Evolutionary conservation across 2,888 invertebrate species (phyloP), one percentile per base, ranked within the genome.

Genomic region (Allophyes oxyacanthae): DNA sequence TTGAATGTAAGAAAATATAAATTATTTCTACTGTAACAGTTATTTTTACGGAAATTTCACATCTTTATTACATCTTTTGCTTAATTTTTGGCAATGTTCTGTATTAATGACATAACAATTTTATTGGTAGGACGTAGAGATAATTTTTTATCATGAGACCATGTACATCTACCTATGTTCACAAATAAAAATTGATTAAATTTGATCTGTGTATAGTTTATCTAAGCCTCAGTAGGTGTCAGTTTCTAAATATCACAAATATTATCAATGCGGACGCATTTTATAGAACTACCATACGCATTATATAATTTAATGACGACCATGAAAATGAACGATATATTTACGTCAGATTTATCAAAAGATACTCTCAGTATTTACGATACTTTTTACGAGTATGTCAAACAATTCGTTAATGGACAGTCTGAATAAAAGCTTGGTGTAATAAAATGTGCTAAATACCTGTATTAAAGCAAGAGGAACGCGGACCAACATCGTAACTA

Each of bases 361-460:
- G 26, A 10, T 4, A 32, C 42, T 15, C 9, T 10, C 14, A 40
- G 25, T 20, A 42, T 14, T 30, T 42, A 34, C 5, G 13, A 26
- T 46, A 37, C n/a, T 2, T 44, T 32, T 37, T 43, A 33, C n/a
- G 8, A 33, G 11, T 43, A 45, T 34, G 14, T n/a, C 30, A 46
- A 8, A 13, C 37, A 49, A 36, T 49, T 15, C 11, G 28, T 20
- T 50, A 45, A 67, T 20, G 36, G 34, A 25, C 33, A 38, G 20
- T 44, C 14, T 25, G 45, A 34, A 45, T 61, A 38, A 62, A 65
- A 62, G 30, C 34, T 46, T 42, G 11, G 6, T 34, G 51, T 44
- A 15, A 51, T 67, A 51, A 66, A 66, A 56, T 36, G 38, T 45
- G 13, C 11, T 67, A 41, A 41, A 38, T 51, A 49, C 46, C 3